Conservation (phyloP, 2,888 invertebrate species). For the Malacosoma neustria region DNA sequence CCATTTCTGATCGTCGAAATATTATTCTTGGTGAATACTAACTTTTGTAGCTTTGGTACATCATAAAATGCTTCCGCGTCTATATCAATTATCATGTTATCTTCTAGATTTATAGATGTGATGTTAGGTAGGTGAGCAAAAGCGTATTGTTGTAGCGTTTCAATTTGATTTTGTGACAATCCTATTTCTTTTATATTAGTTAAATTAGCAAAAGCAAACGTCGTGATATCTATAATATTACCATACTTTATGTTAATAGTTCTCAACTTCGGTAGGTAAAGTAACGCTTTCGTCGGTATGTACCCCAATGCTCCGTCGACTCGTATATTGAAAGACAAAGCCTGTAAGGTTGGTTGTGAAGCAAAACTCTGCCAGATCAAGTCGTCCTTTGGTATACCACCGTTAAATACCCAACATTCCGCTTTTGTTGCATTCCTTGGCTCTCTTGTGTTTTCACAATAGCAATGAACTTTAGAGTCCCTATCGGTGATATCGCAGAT, state of each 20-base stretch:
- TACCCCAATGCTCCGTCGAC: slow-evolving; percentile 80
- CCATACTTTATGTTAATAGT: slow-evolving; percentile 83
- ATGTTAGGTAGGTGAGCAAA: slow-evolving; percentile 83
- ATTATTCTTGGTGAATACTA: slow-evolving; percentile 90
- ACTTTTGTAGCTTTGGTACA: slow-evolving; percentile 80
- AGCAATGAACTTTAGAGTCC: slow-evolving; percentile 78
- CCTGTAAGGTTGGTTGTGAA: slow-evolving; percentile 81
- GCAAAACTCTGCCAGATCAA: slow-evolving; percentile 84
- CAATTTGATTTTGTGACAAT: slow-evolving; percentile 81
- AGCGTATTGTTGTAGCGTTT: slow-evolving; percentile 78
- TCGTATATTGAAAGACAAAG: slow-evolving; percentile 82
- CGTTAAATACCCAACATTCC: slow-evolving; percentile 85
- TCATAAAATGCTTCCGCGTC: slow-evolving; percentile 83
- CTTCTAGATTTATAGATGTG: slow-evolving; percentile 80
- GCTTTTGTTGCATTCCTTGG: slow-evolving; percentile 78
- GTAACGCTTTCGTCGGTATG: slow-evolving; percentile 81
- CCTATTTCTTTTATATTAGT: slow-evolving; percentile 79
- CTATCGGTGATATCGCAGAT: slow-evolving; percentile 74
- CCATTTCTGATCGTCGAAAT: slow-evolving; percentile 89
- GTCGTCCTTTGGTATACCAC: slow-evolving; percentile 79
- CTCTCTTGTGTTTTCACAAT: slow-evolving; percentile 76
- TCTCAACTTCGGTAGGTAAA: slow-evolving; percentile 78
- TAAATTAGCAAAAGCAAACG: slow-evolving; percentile 84
- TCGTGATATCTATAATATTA: slow-evolving; percentile 79
- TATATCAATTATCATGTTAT: slow-evolving; percentile 84